A percentile compares a stretch with the other conserved stretches of the same genome.
These are phyloP conservation scores for Hippolais icterina DNA, from an alignment of 2,113 vertebrate species.

Conservation along the genomic window DNA sequence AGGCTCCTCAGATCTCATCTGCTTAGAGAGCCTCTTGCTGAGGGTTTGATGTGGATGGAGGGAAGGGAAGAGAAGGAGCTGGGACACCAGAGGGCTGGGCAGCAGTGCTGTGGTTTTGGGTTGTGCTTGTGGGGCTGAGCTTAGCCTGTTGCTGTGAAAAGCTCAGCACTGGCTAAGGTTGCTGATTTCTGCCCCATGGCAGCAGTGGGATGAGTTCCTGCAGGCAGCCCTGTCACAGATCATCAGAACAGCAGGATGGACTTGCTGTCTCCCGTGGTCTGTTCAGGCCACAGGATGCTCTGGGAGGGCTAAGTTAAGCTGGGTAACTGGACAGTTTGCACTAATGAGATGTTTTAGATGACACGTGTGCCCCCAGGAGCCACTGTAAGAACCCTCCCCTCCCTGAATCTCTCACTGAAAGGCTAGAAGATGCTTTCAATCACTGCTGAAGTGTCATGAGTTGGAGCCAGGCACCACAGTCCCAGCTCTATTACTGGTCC, in stretches of 20 bases:
- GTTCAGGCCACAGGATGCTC: background rate
- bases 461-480: background rate
- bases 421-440: background rate
- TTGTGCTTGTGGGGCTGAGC: accelerated
- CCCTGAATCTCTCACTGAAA: background rate
- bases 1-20: background rate
- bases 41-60: background rate
- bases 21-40: background rate
- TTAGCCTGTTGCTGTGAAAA: background rate
- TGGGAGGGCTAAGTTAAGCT: background rate
- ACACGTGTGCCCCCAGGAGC: background rate
- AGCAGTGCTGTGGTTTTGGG: background rate
- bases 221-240: background rate
- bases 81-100: background rate
- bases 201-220: background rate
- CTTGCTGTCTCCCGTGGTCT: background rate
- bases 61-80: background rate
- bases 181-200: background rate
- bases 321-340: background rate
- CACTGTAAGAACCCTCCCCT: background rate
- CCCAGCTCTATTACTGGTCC: background rate
- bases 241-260: background rate
- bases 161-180: accelerated
- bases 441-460: background rate
- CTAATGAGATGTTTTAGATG: background rate